These are phyloP conservation scores for Campoplex nolae DNA, from an alignment of 2,888 invertebrate genomes.

Conservation along the genomic window DNA sequence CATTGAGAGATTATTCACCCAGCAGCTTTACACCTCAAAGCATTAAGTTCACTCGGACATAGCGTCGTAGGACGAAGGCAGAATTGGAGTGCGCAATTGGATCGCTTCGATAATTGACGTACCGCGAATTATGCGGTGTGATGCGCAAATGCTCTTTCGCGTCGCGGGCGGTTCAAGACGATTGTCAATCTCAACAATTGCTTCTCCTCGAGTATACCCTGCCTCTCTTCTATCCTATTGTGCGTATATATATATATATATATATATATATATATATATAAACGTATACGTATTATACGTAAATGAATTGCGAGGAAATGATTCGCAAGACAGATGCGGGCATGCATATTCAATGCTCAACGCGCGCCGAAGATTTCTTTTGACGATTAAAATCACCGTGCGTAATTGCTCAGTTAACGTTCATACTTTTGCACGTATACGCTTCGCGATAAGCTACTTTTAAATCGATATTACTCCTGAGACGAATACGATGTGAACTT, in stretches of 20 bases:
- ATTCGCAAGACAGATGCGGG: slow-evolving; percentile 37
- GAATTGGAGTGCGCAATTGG: neutral
- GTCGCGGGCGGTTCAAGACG: slow-evolving; percentile 1
- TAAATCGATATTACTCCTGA: slow-evolving; percentile 7
- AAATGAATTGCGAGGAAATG: slow-evolving; percentile 33
- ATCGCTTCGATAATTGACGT: slow-evolving; percentile 46
- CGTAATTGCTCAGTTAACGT: slow-evolving; percentile 24
- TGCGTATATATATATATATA: too few species aligned
- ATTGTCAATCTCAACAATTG: slow-evolving; percentile 58
- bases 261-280: too few species aligned
- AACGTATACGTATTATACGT: too few species aligned
- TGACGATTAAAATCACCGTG: slow-evolving; percentile 50
- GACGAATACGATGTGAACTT: neutral
- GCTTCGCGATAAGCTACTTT: neutral
- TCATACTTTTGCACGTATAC: neutral
- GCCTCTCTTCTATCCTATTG: too few species aligned
- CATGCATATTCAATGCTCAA: slow-evolving; percentile 36
- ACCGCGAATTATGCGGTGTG: slow-evolving; percentile 49
- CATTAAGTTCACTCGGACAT: too few species aligned
- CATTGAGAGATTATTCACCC: too few species aligned
- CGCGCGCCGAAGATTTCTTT: slow-evolving; percentile 2
- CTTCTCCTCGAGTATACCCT: neutral
- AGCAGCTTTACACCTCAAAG: too few species aligned
- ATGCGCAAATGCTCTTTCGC: neutral
- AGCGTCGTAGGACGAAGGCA: too few species aligned